Evolutionary conservation across 64 coral and sea anemone genomes (phyloP).

Genomic region (Montipora sp.): DNA sequence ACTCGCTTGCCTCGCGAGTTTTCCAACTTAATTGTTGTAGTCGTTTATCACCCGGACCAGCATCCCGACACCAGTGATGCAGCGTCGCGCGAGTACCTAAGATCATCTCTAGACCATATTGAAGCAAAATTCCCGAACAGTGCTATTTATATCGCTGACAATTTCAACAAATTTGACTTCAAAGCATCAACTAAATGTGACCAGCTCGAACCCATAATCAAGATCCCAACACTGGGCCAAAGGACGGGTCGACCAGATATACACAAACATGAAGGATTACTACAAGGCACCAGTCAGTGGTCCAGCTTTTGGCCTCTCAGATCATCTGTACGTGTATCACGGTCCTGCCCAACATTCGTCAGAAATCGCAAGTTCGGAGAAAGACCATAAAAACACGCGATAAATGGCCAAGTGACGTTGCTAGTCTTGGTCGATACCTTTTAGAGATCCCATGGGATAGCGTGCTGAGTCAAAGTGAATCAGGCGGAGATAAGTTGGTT

Average conservation of each 20-base stretch:
- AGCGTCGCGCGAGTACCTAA: not conserved
- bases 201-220: not conserved
- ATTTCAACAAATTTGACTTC: not conserved
- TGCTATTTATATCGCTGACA: not conserved
- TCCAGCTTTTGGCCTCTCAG: too few relatives aligned
- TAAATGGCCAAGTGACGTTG: too few relatives aligned
- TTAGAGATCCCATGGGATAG: too few relatives aligned
- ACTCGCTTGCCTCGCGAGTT: not conserved
- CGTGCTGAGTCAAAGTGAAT: too few relatives aligned
- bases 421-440: too few relatives aligned
- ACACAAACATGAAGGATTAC: not conserved
- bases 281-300: not conserved
- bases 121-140: not conserved
- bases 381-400: too few relatives aligned
- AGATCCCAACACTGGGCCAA: not conserved
- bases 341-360: too few relatives aligned
- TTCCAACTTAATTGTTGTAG: not conserved
- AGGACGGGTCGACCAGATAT: not conserved
- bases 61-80: not conserved
- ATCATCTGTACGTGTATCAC: too few relatives aligned
- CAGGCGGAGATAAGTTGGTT: too few relatives aligned
- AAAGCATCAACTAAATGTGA: not conserved
- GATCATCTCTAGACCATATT: not conserved
- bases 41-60: not conserved
- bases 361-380: too few relatives aligned